These are phyloP conservation scores for Petrocephalus schoutedeni DNA, from an alignment of 2,797 vertebrate genomes.

Conservation along the genomic window DNA sequence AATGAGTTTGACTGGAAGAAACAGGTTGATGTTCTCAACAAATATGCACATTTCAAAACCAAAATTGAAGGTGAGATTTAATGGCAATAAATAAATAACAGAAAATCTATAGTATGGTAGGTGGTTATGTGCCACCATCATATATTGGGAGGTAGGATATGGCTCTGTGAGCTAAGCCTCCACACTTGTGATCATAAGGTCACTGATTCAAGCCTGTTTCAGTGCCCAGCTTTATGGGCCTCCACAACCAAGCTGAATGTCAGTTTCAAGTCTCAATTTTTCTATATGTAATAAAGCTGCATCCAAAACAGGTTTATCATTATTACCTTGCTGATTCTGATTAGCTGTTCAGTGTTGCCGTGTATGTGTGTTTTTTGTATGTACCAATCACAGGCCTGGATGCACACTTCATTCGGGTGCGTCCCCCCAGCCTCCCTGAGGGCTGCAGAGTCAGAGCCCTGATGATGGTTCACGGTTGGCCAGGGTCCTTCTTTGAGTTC, in stretches of 20 bases:
- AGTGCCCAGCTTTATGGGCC: no score
- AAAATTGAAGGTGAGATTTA: slow-evolving; percentile 76
- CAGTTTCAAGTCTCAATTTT: no score
- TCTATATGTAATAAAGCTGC: neutral
- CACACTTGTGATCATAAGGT: no score
- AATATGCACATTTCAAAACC: slow-evolving; percentile 80
- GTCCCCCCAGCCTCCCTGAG: slow-evolving; percentile 48
- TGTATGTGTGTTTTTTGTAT: neutral
- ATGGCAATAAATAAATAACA: neutral
- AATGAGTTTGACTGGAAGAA: slow-evolving; percentile 76
- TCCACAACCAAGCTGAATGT: no score
- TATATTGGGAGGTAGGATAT: neutral
- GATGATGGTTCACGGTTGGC: slow-evolving; percentile 83
- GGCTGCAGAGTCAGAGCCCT: slow-evolving; percentile 65
- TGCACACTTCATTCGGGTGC: slow-evolving; percentile 77
- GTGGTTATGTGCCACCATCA: neutral
- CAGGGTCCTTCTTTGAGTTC: slow-evolving; percentile 83
- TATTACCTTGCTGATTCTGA: neutral
- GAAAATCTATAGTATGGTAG: neutral
- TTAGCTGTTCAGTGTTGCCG: neutral
- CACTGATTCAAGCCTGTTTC: no score
- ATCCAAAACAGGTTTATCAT: neutral
- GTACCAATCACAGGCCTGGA: slow-evolving; percentile 62
- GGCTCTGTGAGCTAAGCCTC: no score
- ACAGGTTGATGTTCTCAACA: slow-evolving; percentile 74